Evolutionary conservation across 2,888 invertebrate species (phyloP), one percentile per base, ranked within the genome.

Genomic region (Acleris literana): DNA sequence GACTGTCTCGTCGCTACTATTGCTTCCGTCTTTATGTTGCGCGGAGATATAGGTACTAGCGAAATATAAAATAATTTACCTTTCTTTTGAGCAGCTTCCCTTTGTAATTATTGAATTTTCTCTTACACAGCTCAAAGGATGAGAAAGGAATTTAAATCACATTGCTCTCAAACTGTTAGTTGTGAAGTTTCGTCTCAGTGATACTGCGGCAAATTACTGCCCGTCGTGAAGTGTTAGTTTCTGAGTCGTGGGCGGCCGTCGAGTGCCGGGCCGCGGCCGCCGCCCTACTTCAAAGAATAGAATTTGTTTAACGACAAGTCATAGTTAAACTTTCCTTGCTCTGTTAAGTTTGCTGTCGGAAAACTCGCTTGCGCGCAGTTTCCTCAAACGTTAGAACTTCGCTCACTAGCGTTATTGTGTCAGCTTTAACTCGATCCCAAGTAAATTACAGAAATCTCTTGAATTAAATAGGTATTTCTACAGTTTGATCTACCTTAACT

Each of bases 271-370:
- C 64, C 39, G 25, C 63, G 61, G 72, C 75, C 74, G 76, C 33
- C 74, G 82, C 75, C 80, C 85, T 84, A 84, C 80, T 85, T 86
- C 72, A 68, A 65, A 62, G 71, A 72, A 70, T 69, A 75, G 73
- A 79, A 78, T 79, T 76, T 74, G 68, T 68, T 71, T 74, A 69
- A 68, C 73, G 72, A 77, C 76, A 73, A 77, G 69, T 75, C 77
- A 73, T 79, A 84, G 80, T 80, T 79, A 75, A 78, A 80, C 76
- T 83, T 78, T 76, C 54, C 44, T 46, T 22, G 46, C 29, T 61
- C 46, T 56, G 56, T 68, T 72, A 72, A 72, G 72, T 73, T 71
- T 69, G 57, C 71, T 70, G 70, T 59, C 51, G 43, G 43, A 68
- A n/a, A 33, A 33, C 39, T 13, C 46, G 46, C 46, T 46, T 3